Conservation (phyloP, 2,113 vertebrate species). For the Elaphurus davidianus region DNA sequence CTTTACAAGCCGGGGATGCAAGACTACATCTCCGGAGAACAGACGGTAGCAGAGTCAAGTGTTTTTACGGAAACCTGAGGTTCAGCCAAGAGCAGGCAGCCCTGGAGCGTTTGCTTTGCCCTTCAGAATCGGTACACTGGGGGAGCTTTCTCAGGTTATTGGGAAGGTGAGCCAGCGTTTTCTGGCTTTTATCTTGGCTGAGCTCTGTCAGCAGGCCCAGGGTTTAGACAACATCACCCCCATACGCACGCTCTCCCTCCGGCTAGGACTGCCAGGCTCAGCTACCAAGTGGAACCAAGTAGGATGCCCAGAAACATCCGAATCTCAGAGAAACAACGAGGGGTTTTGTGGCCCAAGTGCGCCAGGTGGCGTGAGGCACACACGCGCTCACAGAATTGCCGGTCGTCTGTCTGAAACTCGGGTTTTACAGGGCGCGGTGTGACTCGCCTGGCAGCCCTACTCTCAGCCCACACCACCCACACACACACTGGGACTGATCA, state of each 20-base stretch:
- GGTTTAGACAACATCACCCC: neutral
- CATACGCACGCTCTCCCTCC: neutral
- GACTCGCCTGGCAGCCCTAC: rapidly evolving
- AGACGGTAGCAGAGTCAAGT: neutral
- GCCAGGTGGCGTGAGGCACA: rapidly evolving
- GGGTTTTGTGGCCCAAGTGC: neutral
- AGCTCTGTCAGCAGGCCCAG: neutral
- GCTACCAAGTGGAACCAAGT: neutral
- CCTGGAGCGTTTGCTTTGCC: rapidly evolving
- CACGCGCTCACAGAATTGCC: rapidly evolving
- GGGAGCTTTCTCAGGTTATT: rapidly evolving
- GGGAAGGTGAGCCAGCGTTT: rapidly evolving
- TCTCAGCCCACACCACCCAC: neutral
- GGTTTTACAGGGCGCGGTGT: neutral
- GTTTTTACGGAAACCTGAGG: neutral
- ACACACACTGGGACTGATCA: rapidly evolving
- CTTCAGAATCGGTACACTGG: rapidly evolving
- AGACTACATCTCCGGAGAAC: neutral
- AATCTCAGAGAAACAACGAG: neutral
- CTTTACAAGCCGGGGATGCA: neutral
- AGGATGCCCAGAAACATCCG: rapidly evolving
- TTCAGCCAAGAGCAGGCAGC: neutral
- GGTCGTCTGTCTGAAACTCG: too few relatives aligned
- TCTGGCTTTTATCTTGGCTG: neutral
- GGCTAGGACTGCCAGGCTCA: neutral